Base-by-base conservation (phyloP, 2,797 vertebrate species). In the Aplochiton taeniatus region DNA sequence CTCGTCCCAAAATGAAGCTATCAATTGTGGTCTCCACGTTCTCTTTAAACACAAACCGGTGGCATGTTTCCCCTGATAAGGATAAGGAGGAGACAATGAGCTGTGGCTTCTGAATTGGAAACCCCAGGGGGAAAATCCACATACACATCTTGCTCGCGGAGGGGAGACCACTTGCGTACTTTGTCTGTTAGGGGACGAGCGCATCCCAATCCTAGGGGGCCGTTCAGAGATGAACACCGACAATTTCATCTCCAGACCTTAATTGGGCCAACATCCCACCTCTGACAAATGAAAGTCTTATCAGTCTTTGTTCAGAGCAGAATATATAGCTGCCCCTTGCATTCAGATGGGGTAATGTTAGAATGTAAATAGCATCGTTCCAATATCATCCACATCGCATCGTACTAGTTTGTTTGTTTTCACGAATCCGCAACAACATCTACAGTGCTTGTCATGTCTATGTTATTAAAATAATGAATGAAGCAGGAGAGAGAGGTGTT, bases 381-480 rank as follows among this genome's bases (percentile, higher is more conserved):
- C 75, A 62, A 88, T 81, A 81, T 73, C 74, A 72, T 61, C 84
- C 81, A 56, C 66, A 16, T 69, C 47, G 72, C 65, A 77, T 75
- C 69, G 9, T 54, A 56, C 65, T 83, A 72, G 75, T 86, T 88
- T 82, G 75, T 79, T n/a, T 2, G 70, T 73, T 83, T 67, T 75
- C 73, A 83, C 75, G 82, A 83, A 82, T 85, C 83, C 67, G 60
- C 54, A 66, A 68, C 62, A 73, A 69, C 67, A 72, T 65, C 71
- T 69, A 81, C 9, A 70, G 75, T 61, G 69, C 65, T 73, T 69
- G 73, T 57, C 68, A 78, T 79, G 72, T 76, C 75, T 72, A 82
- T 77, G 81, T 77, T 80, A 81, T 79, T n/a, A n/a, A 55, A 77
- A 73, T 76, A 63, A 83, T 88, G 82, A 88, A 90, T 85, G 84